Percentiles rank a stretch among this genome's conserved stretches.
Conservation (phyloP, 2,888 invertebrate genomes). For the Drosophila infuscata region DNA sequence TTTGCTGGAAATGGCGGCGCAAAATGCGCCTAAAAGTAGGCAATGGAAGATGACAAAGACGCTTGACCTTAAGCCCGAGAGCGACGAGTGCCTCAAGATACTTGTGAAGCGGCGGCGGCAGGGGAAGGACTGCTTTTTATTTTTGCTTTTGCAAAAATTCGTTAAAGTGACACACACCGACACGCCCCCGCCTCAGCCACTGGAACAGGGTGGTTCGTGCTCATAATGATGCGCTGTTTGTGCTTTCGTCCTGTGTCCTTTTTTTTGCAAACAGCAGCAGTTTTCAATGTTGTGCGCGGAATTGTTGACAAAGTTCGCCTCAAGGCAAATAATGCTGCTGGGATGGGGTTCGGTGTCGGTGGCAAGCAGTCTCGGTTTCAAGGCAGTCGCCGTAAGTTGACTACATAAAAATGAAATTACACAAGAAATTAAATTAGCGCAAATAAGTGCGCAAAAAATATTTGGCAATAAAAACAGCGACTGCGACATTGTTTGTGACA, state of each 20-base stretch:
- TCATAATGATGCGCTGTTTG: constrained; percentile 71
- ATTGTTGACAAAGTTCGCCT: constrained; percentile 80
- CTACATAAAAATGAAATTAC: constrained; percentile 79
- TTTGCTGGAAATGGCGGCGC: constrained; percentile 51
- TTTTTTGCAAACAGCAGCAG: constrained; percentile 69
- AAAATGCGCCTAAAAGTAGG: constrained; percentile 60
- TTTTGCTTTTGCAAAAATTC: constrained; percentile 30
- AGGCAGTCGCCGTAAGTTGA: constrained; percentile 64
- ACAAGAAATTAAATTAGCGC: constrained; percentile 78
- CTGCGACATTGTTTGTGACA: constrained; percentile 74
- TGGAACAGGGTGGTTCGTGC: constrained; percentile 24
- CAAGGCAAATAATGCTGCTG: constrained; percentile 68
- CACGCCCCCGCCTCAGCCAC: constrained; percentile 44
- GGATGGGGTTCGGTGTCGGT: neutral
- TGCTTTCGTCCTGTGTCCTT: constrained; percentile 39
- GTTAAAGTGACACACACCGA: constrained; percentile 65
- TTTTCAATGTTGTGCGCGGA: constrained; percentile 77
- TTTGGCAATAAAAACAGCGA: constrained; percentile 69
- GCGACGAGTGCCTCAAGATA: constrained; percentile 56
- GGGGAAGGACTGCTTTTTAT: neutral
- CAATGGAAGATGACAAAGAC: constrained; percentile 68
- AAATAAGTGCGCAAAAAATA: constrained; percentile 66
- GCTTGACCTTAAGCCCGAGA: constrained; percentile 71
- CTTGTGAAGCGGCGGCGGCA: constrained; percentile 35
- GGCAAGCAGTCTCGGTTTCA: constrained; percentile 62